phyloP scores from a whole-genome alignment of 2,888 invertebrate genomes.

The Caenorhabditis virilis region DNA sequence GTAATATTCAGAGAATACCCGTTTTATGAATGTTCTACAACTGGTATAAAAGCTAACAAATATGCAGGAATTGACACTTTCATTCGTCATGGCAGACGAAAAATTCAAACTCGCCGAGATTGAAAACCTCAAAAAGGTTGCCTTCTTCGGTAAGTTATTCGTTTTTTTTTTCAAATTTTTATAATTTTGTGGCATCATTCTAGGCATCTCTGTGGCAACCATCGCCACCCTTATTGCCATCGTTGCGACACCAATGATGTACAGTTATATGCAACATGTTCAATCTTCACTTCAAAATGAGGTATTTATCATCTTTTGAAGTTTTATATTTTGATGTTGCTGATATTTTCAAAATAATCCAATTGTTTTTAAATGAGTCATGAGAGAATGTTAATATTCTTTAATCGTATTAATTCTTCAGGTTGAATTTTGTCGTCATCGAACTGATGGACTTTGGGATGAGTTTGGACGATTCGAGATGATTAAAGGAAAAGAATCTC shows the following conservation, averaged over 20 bases:
- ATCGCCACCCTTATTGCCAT: conserved; percentile 35
- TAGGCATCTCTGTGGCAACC: conserved; percentile 40
- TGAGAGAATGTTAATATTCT: no score
- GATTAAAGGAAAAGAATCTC: conserved; percentile 24
- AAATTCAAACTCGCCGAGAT: conserved; percentile 39
- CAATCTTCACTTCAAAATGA: conserved; percentile 41
- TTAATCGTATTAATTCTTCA: conserved; percentile 8
- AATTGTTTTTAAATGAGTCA: no score
- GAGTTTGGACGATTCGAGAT: conserved; percentile 47
- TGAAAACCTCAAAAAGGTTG: conserved; percentile 40
- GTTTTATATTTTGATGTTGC: not conserved
- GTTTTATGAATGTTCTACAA: no score
- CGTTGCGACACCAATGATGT: conserved; percentile 40
- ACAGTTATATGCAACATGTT: conserved; percentile 41
- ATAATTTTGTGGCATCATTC: not conserved
- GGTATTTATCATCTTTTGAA: not conserved
- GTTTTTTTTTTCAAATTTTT: conserved; percentile 2
- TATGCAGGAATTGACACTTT: conserved; percentile 27
- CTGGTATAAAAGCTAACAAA: no score
- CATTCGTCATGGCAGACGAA: conserved; percentile 42
- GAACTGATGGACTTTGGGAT: conserved; percentile 57
- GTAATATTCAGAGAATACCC: no score
- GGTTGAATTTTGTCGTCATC: conserved; percentile 59
- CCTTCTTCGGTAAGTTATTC: conserved; percentile 31
- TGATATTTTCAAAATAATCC: no score